Percentiles rank a stretch among this genome's conserved stretches.
phyloP scores from a whole-genome alignment of 2,888 invertebrate species.

The Cotesia congregata region DNA sequence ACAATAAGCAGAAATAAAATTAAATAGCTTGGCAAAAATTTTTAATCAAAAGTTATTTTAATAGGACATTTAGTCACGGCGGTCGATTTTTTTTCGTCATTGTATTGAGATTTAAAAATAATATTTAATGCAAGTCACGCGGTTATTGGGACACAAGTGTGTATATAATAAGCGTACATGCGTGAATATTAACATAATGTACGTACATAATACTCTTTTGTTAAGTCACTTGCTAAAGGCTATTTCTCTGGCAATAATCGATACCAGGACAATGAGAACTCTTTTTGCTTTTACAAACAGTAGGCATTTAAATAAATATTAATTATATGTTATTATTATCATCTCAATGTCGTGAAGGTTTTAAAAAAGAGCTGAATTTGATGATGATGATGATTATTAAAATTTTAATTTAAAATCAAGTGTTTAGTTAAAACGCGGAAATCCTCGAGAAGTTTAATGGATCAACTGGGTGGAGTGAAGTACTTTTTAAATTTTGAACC shows the following conservation, averaged over 20 bases:
- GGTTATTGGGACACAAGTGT: constrained; percentile 35
- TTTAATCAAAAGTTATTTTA: background rate
- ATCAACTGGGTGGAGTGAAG: background rate
- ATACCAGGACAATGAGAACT: background rate
- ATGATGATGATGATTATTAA: background rate
- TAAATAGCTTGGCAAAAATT: too few relatives aligned
- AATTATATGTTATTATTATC: too few relatives aligned
- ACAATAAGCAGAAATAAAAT: too few relatives aligned
- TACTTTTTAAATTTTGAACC: constrained; percentile 21
- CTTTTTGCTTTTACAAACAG: constrained; percentile 2
- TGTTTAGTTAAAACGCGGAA: background rate
- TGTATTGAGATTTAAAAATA: constrained; percentile 24
- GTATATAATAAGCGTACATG: constrained; percentile 6
- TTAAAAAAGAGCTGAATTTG: too few relatives aligned
- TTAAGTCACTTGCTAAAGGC: constrained; percentile 16
- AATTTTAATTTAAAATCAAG: constrained; percentile 1
- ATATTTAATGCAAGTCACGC: constrained; percentile 40
- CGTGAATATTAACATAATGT: constrained; percentile 19
- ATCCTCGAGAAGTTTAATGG: background rate
- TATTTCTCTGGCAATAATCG: constrained; percentile 26
- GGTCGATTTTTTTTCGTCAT: too few relatives aligned
- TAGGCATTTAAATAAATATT: too few relatives aligned
- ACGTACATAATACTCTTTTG: constrained; percentile 1
- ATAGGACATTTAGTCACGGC: background rate
- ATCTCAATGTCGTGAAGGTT: too few relatives aligned